A percentile compares a stretch with the other conserved stretches of the same genome.
Evolutionary conservation across 2,113 vertebrate species (phyloP).

Genomic region (Hiodon alosoides): DNA sequence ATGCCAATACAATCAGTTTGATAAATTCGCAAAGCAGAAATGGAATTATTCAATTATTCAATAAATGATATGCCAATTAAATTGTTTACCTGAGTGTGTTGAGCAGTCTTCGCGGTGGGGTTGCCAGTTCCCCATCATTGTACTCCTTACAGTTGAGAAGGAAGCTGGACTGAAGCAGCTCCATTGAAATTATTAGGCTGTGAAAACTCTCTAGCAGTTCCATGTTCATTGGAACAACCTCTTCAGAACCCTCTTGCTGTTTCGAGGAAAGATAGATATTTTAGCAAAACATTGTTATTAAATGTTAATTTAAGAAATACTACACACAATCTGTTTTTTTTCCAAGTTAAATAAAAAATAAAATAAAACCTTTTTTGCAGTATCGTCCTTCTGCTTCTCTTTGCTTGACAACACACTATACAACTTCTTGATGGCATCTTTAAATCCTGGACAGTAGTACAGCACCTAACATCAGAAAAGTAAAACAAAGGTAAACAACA

Average conservation of each 20-base stretch:
- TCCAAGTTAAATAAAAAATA: background rate
- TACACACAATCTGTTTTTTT: background rate
- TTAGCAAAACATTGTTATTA: background rate
- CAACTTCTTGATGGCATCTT: constrained; percentile 81
- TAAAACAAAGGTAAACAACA: background rate
- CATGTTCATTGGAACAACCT: constrained; percentile 68
- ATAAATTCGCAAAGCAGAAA: background rate
- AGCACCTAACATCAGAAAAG: constrained; percentile 68
- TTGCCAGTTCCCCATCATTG: constrained; percentile 78
- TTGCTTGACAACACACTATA: constrained; percentile 73
- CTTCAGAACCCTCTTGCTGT: constrained; percentile 57
- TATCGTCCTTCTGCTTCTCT: constrained; percentile 70
- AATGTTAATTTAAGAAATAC: background rate
- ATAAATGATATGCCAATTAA: no score
- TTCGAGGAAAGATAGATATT: background rate
- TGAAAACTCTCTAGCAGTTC: constrained; percentile 86
- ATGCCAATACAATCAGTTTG: constrained; percentile 14
- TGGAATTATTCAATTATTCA: no score
- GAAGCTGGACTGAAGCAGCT: constrained; percentile 89
- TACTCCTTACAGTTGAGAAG: constrained; percentile 83
- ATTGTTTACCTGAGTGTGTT: constrained; percentile 80
- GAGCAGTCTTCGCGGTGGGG: constrained; percentile 82
- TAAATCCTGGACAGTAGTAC: constrained; percentile 92
- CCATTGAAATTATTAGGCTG: constrained; percentile 81
- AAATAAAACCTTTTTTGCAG: constrained; percentile 69